These are phyloP conservation scores for Bombycilla garrulus DNA, from an alignment of 2,113 vertebrate species.

Conservation along the genomic window DNA sequence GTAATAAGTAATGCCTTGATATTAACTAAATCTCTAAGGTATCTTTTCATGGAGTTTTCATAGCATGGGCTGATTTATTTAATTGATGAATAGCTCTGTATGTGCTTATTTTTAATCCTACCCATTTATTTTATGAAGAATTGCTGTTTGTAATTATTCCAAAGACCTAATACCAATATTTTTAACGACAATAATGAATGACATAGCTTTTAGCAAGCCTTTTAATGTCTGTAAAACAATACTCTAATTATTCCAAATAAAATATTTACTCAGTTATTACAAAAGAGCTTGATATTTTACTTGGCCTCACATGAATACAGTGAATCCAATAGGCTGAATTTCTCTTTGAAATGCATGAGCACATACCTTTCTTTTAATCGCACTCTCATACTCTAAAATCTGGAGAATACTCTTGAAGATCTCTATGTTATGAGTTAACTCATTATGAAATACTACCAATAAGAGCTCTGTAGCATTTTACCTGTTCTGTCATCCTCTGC, in stretches of 20 bases:
- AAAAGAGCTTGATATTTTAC: not conserved
- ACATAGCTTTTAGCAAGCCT: not conserved
- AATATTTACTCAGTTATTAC: constrained; percentile 25
- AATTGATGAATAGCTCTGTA: constrained; percentile 56
- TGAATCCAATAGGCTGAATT: not conserved
- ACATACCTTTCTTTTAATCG: not conserved
- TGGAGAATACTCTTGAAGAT: not conserved
- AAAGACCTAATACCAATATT: constrained; percentile 34
- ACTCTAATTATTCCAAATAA: constrained; percentile 3
- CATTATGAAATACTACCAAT: not conserved
- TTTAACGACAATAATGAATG: constrained; percentile 44
- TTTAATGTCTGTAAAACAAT: constrained; percentile 14
- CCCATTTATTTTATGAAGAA: constrained; percentile 49
- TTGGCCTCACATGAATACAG: not conserved
- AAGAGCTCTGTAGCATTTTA: not conserved
- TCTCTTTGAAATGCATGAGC: not conserved
- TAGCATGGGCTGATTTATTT: constrained; percentile 37
- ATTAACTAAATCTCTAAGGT: constrained; percentile 44
- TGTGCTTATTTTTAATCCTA: constrained; percentile 60
- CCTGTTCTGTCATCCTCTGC: not conserved
- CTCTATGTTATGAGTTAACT: not conserved
- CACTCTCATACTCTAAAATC: not conserved
- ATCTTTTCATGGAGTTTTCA: constrained; percentile 12
- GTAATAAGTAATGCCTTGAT: constrained; percentile 20
- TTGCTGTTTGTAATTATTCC: constrained; percentile 51